Evolutionary conservation across 1,140 invertebrate species (phyloP).

Genomic region (Euschistus heros): DNA sequence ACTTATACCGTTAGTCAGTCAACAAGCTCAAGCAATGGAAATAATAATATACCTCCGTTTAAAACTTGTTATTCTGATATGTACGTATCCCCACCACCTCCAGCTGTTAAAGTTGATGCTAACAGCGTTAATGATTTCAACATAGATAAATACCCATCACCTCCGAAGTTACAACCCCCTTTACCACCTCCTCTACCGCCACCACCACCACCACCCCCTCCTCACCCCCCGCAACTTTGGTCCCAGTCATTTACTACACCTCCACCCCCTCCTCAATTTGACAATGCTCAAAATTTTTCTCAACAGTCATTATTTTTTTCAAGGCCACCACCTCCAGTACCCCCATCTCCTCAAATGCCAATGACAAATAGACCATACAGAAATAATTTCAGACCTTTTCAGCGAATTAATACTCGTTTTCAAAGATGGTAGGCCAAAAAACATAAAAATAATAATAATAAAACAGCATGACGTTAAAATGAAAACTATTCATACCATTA

Average conservation of each 20-base stretch:
- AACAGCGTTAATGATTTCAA: background rate
- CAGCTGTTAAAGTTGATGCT: background rate
- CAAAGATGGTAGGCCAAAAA: constrained; percentile 26
- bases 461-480: no score
- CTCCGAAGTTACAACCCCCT: constrained; percentile 27
- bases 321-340: constrained; percentile 24
- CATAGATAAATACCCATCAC: constrained; percentile 27
- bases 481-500: no score
- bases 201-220: constrained; percentile 1
- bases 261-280: constrained; percentile 4
- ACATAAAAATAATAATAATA: no score
- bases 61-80: background rate
- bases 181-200: constrained; percentile 10
- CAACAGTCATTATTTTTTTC: background rate
- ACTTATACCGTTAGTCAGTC: background rate
- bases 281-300: constrained; percentile 20
- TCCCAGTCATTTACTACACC: background rate
- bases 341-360: constrained; percentile 3
- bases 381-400: constrained; percentile 8
- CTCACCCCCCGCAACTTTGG: background rate
- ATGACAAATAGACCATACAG: background rate
- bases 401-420: constrained; percentile 30
- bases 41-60: constrained; percentile 3
- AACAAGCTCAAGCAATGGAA: background rate
- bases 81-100: background rate